phyloP scores from a whole-genome alignment of 2,888 invertebrate species.

The Ormyrus pomaceus region DNA sequence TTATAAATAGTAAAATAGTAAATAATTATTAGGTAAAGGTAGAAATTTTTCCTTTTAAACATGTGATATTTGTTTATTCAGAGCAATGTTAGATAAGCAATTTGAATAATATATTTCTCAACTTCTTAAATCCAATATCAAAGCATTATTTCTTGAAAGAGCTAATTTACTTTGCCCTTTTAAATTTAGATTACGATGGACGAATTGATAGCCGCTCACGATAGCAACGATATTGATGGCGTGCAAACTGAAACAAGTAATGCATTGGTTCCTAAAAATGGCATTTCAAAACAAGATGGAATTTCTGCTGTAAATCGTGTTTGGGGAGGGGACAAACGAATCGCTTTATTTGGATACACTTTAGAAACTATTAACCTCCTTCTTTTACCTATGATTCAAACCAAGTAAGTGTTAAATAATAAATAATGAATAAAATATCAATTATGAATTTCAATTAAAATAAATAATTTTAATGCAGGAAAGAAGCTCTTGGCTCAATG shows the following conservation, averaged over 20 bases:
- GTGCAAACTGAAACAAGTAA: constrained; percentile 68
- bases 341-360: constrained; percentile 95
- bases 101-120: constrained; percentile 1
- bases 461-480: constrained; percentile 79
- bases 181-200: constrained; percentile 86
- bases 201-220: constrained; percentile 83
- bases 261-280: constrained; percentile 61
- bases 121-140: too few species aligned
- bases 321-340: constrained; percentile 85
- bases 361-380: constrained; percentile 96
- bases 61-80: too few species aligned
- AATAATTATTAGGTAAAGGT: too few species aligned
- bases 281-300: constrained; percentile 60
- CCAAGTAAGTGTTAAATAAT: constrained; percentile 81
- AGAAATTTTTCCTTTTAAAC: too few species aligned
- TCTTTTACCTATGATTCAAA: constrained; percentile 96
- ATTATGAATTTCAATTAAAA: neutral
- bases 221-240: constrained; percentile 71
- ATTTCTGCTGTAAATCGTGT: constrained; percentile 74
- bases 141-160: too few species aligned
- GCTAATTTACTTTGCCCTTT: too few species aligned
- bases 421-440: constrained; percentile 1
- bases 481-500: constrained; percentile 99
- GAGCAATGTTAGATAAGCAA: constrained; percentile 3
- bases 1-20: too few species aligned